Conservation (phyloP, 2,113 vertebrate species). For the Eptesicus fuscus region DNA sequence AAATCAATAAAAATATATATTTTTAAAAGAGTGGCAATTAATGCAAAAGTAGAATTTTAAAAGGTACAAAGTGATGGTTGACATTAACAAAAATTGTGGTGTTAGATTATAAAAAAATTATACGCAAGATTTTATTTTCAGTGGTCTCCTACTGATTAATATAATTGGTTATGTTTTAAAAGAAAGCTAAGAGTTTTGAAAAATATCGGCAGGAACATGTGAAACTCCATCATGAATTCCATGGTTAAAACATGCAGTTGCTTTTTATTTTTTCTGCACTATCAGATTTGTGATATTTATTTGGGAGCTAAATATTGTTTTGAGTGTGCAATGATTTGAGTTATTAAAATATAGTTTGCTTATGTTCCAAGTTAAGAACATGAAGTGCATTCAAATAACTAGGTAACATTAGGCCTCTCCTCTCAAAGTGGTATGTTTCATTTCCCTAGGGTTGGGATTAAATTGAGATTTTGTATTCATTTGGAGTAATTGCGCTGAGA, state of each 20-base stretch:
- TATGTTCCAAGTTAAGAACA: constrained; percentile 67
- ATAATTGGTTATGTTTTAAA: constrained; percentile 44
- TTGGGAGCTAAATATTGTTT: constrained; percentile 68
- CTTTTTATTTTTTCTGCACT: constrained; percentile 54
- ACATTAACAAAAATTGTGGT: constrained; percentile 23
- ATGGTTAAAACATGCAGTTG: constrained; percentile 51
- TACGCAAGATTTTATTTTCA: constrained; percentile 34
- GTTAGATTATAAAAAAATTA: constrained; percentile 54
- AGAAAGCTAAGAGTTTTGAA: constrained; percentile 58
- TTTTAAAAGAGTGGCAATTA: not conserved
- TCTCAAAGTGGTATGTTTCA: constrained; percentile 73
- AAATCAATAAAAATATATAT: too few relatives aligned
- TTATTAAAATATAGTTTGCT: constrained; percentile 70
- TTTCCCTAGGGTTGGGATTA: constrained; percentile 83
- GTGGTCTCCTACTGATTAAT: constrained; percentile 37
- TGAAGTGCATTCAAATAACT: constrained; percentile 66
- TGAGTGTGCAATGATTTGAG: constrained; percentile 62
- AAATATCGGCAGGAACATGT: constrained; percentile 31
- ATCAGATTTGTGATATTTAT: constrained; percentile 68
- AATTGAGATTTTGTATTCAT: constrained; percentile 83
- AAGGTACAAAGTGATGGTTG: constrained; percentile 35
- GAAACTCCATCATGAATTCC: constrained; percentile 48
- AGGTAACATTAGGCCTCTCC: constrained; percentile 73
- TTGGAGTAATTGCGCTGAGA: constrained; percentile 84
- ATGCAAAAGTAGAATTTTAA: constrained; percentile 29